Evolutionary conservation across 2,113 vertebrate species (phyloP).

Genomic region (Bombycilla garrulus): DNA sequence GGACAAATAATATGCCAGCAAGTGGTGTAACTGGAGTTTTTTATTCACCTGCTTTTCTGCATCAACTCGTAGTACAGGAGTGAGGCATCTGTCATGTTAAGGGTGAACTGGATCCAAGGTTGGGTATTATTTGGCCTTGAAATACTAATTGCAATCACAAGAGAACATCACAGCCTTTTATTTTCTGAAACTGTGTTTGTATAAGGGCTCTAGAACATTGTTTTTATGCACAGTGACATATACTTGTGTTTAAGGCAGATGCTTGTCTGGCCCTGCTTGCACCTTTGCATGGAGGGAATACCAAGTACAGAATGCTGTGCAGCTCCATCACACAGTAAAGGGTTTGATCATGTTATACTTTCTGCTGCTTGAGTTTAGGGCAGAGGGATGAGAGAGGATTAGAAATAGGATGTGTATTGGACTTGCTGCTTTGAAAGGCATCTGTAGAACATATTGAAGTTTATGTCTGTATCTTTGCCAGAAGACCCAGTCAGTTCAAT

Average conservation of each 20-base stretch:
- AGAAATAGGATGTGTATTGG: background rate
- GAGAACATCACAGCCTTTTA: background rate
- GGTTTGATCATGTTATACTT: background rate
- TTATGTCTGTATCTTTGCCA: background rate
- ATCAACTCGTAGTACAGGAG: background rate
- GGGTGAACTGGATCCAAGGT: background rate
- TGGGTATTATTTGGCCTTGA: background rate
- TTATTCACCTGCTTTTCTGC: background rate
- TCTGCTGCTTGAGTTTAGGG: rapidly evolving
- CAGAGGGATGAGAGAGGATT: background rate
- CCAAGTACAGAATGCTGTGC: rapidly evolving
- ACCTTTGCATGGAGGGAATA: background rate
- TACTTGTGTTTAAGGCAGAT: background rate
- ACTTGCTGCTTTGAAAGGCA: background rate
- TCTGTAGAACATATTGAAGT: background rate
- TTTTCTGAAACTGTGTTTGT: background rate
- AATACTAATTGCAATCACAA: background rate
- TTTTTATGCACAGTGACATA: background rate
- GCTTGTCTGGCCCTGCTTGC: background rate
- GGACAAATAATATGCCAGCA: background rate
- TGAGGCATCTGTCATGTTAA: background rate
- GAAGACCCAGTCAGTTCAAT: background rate
- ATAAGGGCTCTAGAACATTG: background rate
- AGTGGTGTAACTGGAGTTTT: background rate
- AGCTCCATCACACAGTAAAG: background rate